Base-by-base conservation (phyloP, 1,140 invertebrate species). In the Akabosia matsudoensis region DNA sequence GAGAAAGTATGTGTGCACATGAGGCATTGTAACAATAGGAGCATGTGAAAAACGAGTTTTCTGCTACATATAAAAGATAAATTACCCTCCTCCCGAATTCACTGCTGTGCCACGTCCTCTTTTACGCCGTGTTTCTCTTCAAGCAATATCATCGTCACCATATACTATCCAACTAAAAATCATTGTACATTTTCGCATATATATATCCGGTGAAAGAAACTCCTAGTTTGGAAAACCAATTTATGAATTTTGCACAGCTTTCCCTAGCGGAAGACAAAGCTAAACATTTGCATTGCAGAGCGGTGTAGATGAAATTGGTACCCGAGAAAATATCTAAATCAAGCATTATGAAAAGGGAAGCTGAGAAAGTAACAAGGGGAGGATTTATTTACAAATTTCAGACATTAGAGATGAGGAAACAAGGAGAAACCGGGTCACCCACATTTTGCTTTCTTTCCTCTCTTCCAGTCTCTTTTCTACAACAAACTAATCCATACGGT, bases 321-420 rank as follows among this genome's bases (percentile, higher is more conserved):
- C n/a, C n/a, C n/a, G n/a, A n/a, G n/a, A n/a, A n/a, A n/a, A n/a
- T n/a, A n/a, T n/a, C n/a, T n/a, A n/a, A n/a, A 61, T 61, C 30
- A 67, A 67, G n/a, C n/a, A 67, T 30, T 67, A 67, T 30, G 28
- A 31, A 16, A 67, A 67, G 7, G 14, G 10, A 22, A 13, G 26
- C 10, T n/a, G 16, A 30, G 61, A 67, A 67, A 10, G 30, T 30
- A 28, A 30, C 28, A 67, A 67, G 61, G 28, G 61, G 61, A 67
- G 30, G 61, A 67, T 67, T 67, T 67, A 67, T 67, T 67, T 67
- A 30, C 26, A 67, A 30, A 14, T 67, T 31, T 67, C 3, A 67
- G 61, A 67, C 61, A 67, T 24, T n/a, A 31, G 1, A 30, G 31
- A 67, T 67, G 61, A 67, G 31, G 61, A 30, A 67, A 67, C 26